Base-by-base conservation (phyloP, 2,113 vertebrate species). In the Ictidomys tridecemlineatus region DNA sequence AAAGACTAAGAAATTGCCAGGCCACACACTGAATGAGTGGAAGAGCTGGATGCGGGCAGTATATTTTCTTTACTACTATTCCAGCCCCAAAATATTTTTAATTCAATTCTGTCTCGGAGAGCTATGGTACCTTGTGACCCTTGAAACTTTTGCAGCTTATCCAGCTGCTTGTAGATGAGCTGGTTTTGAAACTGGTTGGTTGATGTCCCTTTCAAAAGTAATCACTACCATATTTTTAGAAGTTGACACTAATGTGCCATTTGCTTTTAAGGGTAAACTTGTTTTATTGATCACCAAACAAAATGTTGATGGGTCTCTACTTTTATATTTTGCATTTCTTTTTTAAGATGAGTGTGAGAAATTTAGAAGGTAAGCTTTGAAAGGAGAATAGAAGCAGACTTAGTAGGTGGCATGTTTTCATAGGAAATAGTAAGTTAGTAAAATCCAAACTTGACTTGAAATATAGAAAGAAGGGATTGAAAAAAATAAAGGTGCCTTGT, bases 401-500 rank as follows among this genome's bases (percentile, higher is more conserved):
- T 90, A 10, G 10, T 74, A 86, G 84, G 42, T 70, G 24, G 78
- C 39, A 65, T 84, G 89, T 89, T 96, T 95, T 95, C 51, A 53
- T 93, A 72, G 51, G 39, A 70, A 89, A 69, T n/a, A 86, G 24
- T 63, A 63, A 65, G 12, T 10, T 94, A 82, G 37, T 86, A 84
- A 85, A 95, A 93, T 83, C 69, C 63, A 89, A 37, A 86, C 37
- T 88, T 61, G 69, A 95, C 61, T 73, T 87, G 28, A 13, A 85
- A 20, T 8, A 20, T 6, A 73, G 61, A 85, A 82, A 42, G 32
- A 72, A 78, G 37, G 28, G 34, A 28, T 37, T 94, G 72, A 63
- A 95, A 78, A 78, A 93, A 94, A 91, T 37, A 87, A 86, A 87
- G 80, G 48, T 74, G 24, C 26, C 53, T 72, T 93, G 61, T 85